Percentiles rank a stretch among this genome's conserved stretches.
These are phyloP conservation scores for Thelaira solivaga DNA, from an alignment of 2,888 invertebrate genomes.

Conservation along the genomic window DNA sequence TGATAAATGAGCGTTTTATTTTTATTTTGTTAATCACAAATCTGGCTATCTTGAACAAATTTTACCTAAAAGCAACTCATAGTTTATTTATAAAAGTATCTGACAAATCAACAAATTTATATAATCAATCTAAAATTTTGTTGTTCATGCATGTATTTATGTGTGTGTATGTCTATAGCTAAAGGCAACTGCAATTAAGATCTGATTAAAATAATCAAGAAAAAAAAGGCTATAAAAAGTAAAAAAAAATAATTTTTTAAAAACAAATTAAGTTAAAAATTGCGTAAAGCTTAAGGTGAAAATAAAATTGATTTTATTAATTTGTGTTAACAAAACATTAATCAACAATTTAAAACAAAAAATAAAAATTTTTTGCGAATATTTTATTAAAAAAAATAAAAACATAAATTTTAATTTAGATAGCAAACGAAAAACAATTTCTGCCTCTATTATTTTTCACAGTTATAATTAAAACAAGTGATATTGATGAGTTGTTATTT, in stretches of 20 bases:
- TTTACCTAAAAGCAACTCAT: not conserved
- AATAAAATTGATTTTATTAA: constrained; percentile 14
- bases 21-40: too few species aligned
- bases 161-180: constrained; percentile 15
- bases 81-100: constrained; percentile 35
- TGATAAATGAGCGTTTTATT: constrained; percentile 60
- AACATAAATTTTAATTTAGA: too few species aligned
- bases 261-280: not conserved
- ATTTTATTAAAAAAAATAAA: too few species aligned
- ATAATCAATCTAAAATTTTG: constrained; percentile 39
- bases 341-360: too few species aligned
- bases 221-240: not conserved
- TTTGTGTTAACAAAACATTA: not conserved
- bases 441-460: too few species aligned
- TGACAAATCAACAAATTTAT: constrained; percentile 50
- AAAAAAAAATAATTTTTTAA: too few species aligned
- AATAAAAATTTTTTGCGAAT: too few species aligned
- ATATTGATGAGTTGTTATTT: too few species aligned
- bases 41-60: constrained; percentile 14
- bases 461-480: too few species aligned
- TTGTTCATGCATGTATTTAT: too few species aligned
- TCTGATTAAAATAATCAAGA: constrained; percentile 44
- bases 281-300: constrained; percentile 18
- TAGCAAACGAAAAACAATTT: too few species aligned
- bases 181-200: constrained; percentile 43